phyloP scores from a whole-genome alignment of 1,140 invertebrate species.

The Trichonephila inaurata region DNA sequence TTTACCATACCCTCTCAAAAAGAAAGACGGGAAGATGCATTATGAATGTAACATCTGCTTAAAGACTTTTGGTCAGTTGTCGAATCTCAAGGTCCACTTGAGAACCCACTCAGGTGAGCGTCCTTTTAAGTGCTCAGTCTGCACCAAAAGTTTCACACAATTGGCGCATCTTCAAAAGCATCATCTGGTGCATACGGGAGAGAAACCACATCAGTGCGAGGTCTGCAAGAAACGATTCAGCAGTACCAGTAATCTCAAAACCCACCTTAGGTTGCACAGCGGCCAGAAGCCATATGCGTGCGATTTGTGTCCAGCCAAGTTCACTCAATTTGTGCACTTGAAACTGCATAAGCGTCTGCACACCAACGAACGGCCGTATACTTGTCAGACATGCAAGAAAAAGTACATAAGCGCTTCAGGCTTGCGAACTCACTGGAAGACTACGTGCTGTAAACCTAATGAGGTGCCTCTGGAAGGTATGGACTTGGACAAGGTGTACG shows the following conservation, averaged over 20 bases:
- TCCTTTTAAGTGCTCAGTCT: slow-evolving; percentile 96
- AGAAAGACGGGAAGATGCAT: slow-evolving; percentile 99
- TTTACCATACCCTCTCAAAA: slow-evolving; percentile 96
- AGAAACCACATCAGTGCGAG: slow-evolving; percentile 98
- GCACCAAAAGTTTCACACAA: slow-evolving; percentile 97
- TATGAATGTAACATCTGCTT: slow-evolving; percentile 99
- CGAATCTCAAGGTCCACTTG: slow-evolving; percentile 98
- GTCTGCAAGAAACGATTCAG: slow-evolving; percentile 99
- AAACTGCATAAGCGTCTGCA: slow-evolving; percentile 97
- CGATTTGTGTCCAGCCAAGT: slow-evolving; percentile 97
- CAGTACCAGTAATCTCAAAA: slow-evolving; percentile 98
- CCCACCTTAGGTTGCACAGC: slow-evolving; percentile 96
- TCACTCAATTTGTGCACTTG: slow-evolving; percentile 99
- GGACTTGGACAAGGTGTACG: slow-evolving; percentile 77
- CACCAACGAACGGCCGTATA: slow-evolving; percentile 98
- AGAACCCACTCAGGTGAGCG: slow-evolving; percentile 98
- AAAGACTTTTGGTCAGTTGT: slow-evolving; percentile 99
- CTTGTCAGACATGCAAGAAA: slow-evolving; percentile 96
- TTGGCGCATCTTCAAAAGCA: slow-evolving; percentile 98
- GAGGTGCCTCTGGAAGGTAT: slow-evolving; percentile 77
- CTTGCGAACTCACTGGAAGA: slow-evolving; percentile 95
- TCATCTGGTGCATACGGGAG: slow-evolving; percentile 98
- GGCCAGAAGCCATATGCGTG: slow-evolving; percentile 93
- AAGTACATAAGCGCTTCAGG: slow-evolving; percentile 99
- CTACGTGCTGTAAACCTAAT: slow-evolving; percentile 92